A percentile compares a stretch with the other conserved stretches of the same genome.
Conservation (phyloP, 2,113 vertebrate genomes). For the Psittacula cyanocephala region DNA sequence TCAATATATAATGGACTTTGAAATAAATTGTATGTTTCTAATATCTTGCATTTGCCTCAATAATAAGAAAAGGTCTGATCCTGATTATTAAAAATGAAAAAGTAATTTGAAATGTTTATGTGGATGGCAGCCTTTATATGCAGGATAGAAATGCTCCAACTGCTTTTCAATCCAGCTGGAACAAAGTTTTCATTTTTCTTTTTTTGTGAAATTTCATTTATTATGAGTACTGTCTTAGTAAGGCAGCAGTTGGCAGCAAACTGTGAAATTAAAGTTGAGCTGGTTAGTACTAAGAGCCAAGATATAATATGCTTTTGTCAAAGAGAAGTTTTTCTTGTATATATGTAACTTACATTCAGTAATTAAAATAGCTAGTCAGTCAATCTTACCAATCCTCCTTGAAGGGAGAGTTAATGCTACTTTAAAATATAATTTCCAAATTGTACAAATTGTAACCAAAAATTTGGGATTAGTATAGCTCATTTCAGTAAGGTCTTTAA, state of each 20-base stretch:
- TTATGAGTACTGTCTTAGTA: conserved; percentile 52
- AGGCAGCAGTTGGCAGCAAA: conserved; percentile 73
- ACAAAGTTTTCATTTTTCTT: conserved; percentile 70
- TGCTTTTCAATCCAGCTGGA: conserved; percentile 58
- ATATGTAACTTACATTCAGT: not conserved
- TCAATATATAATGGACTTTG: conserved; percentile 37
- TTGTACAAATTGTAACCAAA: not conserved
- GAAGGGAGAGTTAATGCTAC: not conserved
- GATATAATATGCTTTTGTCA: conserved; percentile 67
- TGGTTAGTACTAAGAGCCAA: conserved; percentile 51
- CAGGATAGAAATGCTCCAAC: conserved; percentile 42
- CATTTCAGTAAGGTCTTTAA: not conserved
- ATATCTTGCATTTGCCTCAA: not conserved
- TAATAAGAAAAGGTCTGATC: conserved; percentile 29
- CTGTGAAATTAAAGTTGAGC: conserved; percentile 68
- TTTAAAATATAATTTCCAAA: not conserved
- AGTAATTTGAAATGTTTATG: conserved; percentile 60
- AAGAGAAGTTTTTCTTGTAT: conserved; percentile 10
- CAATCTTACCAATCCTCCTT: not conserved
- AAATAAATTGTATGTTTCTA: conserved; percentile 19
- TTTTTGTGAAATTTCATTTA: conserved; percentile 63
- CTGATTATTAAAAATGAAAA: conserved; percentile 58
- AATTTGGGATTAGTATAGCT: not conserved
- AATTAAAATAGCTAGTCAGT: conserved; percentile 25
- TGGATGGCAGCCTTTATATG: conserved; percentile 47